phyloP scores from a whole-genome alignment of 1,140 invertebrate genomes.

The Aricia agestis region DNA sequence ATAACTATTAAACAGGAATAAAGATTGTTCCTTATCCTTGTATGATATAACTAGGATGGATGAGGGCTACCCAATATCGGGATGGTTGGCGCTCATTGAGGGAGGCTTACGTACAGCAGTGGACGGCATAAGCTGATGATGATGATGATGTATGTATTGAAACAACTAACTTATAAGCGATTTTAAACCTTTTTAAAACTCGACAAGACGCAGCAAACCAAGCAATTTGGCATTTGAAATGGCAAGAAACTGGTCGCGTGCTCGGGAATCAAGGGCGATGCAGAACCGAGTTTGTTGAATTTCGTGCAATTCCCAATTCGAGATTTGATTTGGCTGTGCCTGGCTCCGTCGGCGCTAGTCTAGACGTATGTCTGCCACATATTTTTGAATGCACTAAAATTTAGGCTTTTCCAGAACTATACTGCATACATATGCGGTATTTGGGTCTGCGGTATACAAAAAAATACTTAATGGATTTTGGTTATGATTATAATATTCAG shows the following conservation, averaged over 20 bases:
- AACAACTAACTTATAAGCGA: too few relatives aligned
- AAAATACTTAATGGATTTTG: too few relatives aligned
- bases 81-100: too few relatives aligned
- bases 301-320: background rate
- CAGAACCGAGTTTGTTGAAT: conserved; percentile 7
- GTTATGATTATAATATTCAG: too few relatives aligned
- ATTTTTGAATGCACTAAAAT: background rate
- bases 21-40: too few relatives aligned
- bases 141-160: too few relatives aligned
- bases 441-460: too few relatives aligned
- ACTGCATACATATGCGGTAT: background rate
- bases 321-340: conserved; percentile 13
- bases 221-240: background rate
- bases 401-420: background rate
- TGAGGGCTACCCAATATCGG: too few relatives aligned
- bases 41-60: too few relatives aligned
- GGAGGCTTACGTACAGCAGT: too few relatives aligned
- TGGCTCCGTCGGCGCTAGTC: background rate
- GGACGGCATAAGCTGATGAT: too few relatives aligned
- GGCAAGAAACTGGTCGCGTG: background rate
- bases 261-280: conserved; percentile 6
- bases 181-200: background rate
- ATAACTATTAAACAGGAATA: too few relatives aligned
- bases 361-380: background rate
- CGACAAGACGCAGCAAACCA: background rate